phyloP scores from a whole-genome alignment of 2,113 vertebrate genomes.

The Halichoerus grypus region DNA sequence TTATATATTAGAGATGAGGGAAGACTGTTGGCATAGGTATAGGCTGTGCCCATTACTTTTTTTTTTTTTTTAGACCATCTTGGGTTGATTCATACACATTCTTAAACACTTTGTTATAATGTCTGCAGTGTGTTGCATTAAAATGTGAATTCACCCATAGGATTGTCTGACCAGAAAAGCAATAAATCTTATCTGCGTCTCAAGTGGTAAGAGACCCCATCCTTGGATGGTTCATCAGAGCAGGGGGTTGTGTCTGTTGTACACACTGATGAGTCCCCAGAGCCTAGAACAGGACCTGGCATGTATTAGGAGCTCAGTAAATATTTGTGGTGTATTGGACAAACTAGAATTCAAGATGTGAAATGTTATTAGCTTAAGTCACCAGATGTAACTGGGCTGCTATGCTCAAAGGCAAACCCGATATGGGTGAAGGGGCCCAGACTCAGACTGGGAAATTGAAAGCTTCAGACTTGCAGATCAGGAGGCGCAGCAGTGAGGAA shows the following conservation, averaged over 20 bases:
- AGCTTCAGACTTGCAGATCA: not conserved
- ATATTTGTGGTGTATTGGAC: not conserved
- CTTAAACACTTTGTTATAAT: not conserved
- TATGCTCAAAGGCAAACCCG: not conserved
- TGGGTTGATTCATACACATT: not conserved
- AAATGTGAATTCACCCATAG: not conserved
- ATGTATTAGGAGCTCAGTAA: not conserved
- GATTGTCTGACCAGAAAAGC: not conserved
- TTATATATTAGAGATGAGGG: not conserved
- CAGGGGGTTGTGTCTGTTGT: not conserved
- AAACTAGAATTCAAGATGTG: not conserved
- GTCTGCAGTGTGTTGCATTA: constrained; percentile 23
- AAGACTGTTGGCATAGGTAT: not conserved
- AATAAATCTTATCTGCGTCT: not conserved
- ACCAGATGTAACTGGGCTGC: not conserved
- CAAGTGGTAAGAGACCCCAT: not conserved
- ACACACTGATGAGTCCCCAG: not conserved
- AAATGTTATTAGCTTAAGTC: not conserved
- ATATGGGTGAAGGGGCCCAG: not conserved
- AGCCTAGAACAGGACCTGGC: not conserved
- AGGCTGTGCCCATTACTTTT: not conserved
- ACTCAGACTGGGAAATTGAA: not conserved
- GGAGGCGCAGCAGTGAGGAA: not conserved
- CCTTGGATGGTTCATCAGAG: not conserved
- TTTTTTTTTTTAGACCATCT: constrained; percentile 10